Evolutionary conservation across 2,797 vertebrate genomes (phyloP), one percentile per base, ranked within the genome.

Genomic region (Enteromius thamalakanensis): DNA sequence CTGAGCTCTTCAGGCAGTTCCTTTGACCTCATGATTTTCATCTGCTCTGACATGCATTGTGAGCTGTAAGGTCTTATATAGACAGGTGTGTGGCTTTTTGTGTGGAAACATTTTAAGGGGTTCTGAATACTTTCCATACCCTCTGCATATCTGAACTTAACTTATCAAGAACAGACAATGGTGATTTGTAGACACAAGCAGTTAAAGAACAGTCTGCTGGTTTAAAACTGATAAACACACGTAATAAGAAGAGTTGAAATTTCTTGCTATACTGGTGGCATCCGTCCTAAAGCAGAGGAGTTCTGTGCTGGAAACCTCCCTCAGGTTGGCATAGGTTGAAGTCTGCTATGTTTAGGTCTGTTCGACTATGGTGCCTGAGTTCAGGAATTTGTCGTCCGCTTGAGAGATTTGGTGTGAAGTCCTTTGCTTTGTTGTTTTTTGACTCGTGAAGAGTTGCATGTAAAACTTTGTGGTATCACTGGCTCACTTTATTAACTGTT

Each of bases 381-480:
- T 71, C 55, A 71, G 32, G 42, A 78, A 62, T 78, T 71, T 58
- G 51, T 37, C 40, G 1, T 83, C 42, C 29, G 26, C 53, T 71
- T 64, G 67, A 78, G 37, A 78, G 53, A 60, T 83, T 78, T 78
- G 40, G 64, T 77, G 51, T 83, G 29, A 77, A 70, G 37, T 37
- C 60, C 81, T 77, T 69, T 69, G 26, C 19, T 69, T 23, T 76
- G 29, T 83, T 70, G 45, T 70, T 37, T 23, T 60, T 42, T 37
- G 75, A 71, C 40, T 69, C 29, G 3, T 26, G 21, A n/a, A 9
- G 21, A 51, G 75, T 71, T 78, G 55, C 37, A 4, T 83, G 21
- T 78, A 37, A 69, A 58, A 70, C 8, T 3, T 49, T 71, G n/a
- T 75, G 32, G 58, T 65, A 19, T 71, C 49, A n/a, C 45, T 14